phyloP scores from a whole-genome alignment of 1,140 invertebrate genomes.

The Laodelphax striatellus region DNA sequence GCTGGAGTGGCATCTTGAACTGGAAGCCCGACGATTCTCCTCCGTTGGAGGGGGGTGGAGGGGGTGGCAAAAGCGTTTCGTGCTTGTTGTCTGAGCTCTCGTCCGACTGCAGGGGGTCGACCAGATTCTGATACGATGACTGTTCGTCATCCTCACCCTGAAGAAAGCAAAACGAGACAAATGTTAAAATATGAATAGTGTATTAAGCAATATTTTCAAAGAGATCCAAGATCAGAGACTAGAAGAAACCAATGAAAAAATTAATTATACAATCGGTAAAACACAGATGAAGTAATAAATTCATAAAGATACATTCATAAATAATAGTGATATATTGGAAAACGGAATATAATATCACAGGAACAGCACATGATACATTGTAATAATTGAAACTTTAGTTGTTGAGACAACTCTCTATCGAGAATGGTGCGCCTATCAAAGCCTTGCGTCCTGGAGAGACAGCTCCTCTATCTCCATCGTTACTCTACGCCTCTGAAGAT shows the following conservation, averaged over 20 bases:
- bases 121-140: constrained; percentile 22
- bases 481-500: too few species aligned
- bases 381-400: too few species aligned
- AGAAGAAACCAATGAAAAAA: background rate
- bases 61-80: constrained; percentile 17
- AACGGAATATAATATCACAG: too few species aligned
- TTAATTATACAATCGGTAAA: background rate
- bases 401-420: too few species aligned
- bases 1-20: constrained; percentile 62
- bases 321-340: too few species aligned
- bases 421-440: too few species aligned
- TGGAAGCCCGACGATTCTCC: constrained; percentile 39
- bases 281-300: too few species aligned
- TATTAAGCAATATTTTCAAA: background rate
- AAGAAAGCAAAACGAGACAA: background rate
- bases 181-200: background rate
- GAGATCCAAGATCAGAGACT: background rate
- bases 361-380: too few species aligned
- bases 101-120: constrained; percentile 25
- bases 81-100: constrained; percentile 22
- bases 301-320: too few species aligned
- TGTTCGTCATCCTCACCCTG: constrained; percentile 23
- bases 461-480: too few species aligned
- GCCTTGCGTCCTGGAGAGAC: too few species aligned
- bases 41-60: constrained; percentile 29